Conservation (phyloP, 2,888 invertebrate genomes). For the Melieria omissa region DNA sequence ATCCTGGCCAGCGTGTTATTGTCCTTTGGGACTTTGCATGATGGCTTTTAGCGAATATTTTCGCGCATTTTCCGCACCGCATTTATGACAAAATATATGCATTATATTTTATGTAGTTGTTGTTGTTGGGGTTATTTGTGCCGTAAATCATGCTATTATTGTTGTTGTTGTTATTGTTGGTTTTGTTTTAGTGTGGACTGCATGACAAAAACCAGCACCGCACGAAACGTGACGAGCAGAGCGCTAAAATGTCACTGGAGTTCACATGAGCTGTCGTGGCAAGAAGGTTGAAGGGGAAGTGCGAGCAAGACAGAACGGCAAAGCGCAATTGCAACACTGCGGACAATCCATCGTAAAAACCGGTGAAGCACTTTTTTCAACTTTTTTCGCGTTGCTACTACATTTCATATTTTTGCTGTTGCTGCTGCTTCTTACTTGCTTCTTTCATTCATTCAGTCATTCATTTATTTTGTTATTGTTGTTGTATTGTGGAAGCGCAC, state of each 20-base stretch:
- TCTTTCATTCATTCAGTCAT: neutral
- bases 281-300: constrained; percentile 37
- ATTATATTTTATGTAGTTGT: too few relatives aligned
- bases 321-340: constrained; percentile 28
- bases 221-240: constrained; percentile 11
- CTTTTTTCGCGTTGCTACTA: constrained; percentile 13
- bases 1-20: constrained; percentile 35
- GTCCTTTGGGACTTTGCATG: constrained; percentile 26
- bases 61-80: too few relatives aligned
- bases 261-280: constrained; percentile 45
- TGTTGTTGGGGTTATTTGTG: too few relatives aligned
- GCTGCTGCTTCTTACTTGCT: too few relatives aligned
- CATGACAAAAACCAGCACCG: constrained; percentile 20
- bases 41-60: too few relatives aligned
- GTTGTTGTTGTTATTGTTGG: too few relatives aligned
- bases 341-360: constrained; percentile 31
- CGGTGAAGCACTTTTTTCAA: too few relatives aligned
- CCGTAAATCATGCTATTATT: too few relatives aligned
- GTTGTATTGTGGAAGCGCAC: constrained; percentile 53
- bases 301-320: constrained; percentile 27
- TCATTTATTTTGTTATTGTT: neutral
- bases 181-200: neutral
- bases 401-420: too few relatives aligned
- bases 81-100: too few relatives aligned
- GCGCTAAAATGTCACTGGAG: constrained; percentile 45